Evolutionary conservation across 1,140 invertebrate species (phyloP).

Genomic region (Thaumetopoea pityocampa): DNA sequence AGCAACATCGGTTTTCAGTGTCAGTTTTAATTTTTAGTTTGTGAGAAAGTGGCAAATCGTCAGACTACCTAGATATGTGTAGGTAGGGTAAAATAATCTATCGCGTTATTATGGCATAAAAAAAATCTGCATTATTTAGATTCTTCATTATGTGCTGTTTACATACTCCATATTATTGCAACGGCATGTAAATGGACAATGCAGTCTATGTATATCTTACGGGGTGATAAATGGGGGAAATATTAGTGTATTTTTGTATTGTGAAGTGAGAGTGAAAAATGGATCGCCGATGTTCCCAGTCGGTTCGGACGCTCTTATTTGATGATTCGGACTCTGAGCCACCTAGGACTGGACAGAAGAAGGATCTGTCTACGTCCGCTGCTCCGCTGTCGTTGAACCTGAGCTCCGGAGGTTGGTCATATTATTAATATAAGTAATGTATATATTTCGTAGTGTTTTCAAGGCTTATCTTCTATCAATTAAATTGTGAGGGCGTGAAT

Average conservation of each 20-base stretch:
- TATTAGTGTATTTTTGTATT: conserved; percentile 56
- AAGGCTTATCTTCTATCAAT: conserved; percentile 57
- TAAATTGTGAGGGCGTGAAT: conserved; percentile 41
- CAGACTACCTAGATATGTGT: too few relatives aligned
- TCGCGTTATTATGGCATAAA: conserved; percentile 44
- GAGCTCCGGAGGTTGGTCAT: conserved; percentile 62
- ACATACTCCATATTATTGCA: conserved; percentile 10
- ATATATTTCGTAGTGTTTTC: conserved; percentile 43
- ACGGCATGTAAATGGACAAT: conserved; percentile 26
- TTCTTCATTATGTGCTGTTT: conserved; percentile 6
- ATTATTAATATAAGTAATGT: conserved; percentile 27
- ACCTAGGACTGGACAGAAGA: conserved; percentile 59
- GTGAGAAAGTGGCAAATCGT: too few relatives aligned
- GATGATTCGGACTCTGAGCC: conserved; percentile 67
- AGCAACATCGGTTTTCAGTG: too few relatives aligned
- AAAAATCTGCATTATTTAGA: conserved; percentile 27
- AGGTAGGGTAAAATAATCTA: conserved; percentile 42
- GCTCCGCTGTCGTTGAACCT: conserved; percentile 57
- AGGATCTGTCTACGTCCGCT: conserved; percentile 49
- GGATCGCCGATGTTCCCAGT: conserved; percentile 72
- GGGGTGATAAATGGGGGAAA: conserved; percentile 61
- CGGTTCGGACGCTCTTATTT: conserved; percentile 70
- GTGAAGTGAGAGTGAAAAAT: conserved; percentile 61
- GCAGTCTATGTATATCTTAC: conserved; percentile 14
- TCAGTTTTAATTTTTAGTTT: too few relatives aligned